These are phyloP conservation scores for Synodontis membranacea DNA, from an alignment of 2,113 vertebrate genomes.

Conservation along the genomic window DNA sequence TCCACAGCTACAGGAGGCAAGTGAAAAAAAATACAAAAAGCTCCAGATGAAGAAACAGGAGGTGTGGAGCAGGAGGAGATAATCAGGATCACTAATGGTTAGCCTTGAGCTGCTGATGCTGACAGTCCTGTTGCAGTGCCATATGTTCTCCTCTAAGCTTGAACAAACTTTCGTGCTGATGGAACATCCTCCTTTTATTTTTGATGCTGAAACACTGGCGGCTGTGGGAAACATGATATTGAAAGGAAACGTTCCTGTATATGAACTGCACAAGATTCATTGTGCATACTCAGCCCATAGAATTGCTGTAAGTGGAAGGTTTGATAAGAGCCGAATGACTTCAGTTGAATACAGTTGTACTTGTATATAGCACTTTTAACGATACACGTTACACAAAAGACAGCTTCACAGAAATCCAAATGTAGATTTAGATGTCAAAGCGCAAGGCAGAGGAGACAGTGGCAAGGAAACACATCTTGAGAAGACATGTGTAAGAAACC, in stretches of 20 bases:
- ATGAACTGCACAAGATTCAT: neutral
- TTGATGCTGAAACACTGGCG: neutral
- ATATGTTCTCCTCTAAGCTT: constrained; percentile 14
- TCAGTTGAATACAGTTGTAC: neutral
- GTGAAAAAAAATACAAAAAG: neutral
- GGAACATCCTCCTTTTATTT: neutral
- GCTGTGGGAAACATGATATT: neutral
- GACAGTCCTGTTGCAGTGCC: constrained; percentile 13
- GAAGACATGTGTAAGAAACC: neutral
- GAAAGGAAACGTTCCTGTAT: neutral
- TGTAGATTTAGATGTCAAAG: neutral
- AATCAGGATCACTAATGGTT: constrained; percentile 22
- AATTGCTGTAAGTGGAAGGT: neutral
- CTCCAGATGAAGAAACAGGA: constrained; percentile 23
- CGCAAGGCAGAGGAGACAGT: neutral
- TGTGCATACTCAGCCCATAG: neutral
- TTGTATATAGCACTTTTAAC: neutral
- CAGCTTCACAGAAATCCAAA: neutral
- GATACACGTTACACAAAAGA: neutral
- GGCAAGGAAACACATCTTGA: neutral
- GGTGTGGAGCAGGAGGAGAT: constrained; percentile 11
- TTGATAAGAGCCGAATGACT: neutral
- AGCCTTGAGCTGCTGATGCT: constrained; percentile 23
- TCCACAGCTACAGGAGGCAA: neutral
- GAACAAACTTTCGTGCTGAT: neutral